These are phyloP conservation scores for Lymantria dispar DNA, from an alignment of 2,888 invertebrate genomes.

Conservation along the genomic window DNA sequence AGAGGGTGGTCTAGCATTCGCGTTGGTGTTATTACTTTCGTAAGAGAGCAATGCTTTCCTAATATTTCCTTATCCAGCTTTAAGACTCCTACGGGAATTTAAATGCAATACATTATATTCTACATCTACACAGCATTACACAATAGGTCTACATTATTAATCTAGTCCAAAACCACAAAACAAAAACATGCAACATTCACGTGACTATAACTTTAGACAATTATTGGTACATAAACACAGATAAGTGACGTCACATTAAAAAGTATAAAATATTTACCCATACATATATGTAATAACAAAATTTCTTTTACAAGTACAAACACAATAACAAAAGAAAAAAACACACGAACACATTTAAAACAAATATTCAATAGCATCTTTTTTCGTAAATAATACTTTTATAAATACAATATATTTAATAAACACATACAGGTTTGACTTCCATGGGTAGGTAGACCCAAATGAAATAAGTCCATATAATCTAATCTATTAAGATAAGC, in stretches of 20 bases:
- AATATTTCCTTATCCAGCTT: too few species aligned
- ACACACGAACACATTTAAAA: background rate
- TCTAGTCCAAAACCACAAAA: background rate
- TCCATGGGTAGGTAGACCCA: slow-evolving; percentile 28
- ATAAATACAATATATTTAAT: background rate
- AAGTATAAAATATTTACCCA: background rate
- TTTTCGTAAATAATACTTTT: background rate
- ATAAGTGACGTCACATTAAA: background rate
- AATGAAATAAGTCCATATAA: slow-evolving; percentile 16
- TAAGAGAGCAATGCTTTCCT: too few species aligned
- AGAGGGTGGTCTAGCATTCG: too few species aligned
- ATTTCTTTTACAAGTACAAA: background rate
- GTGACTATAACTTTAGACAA: background rate
- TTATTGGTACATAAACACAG: background rate
- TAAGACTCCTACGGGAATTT: too few species aligned
- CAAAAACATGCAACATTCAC: background rate
- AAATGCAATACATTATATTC: too few species aligned
- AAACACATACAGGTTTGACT: slow-evolving; percentile 32
- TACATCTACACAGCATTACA: too few species aligned
- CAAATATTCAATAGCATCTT: background rate
- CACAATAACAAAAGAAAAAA: background rate
- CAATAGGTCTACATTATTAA: too few species aligned
- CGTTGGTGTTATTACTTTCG: too few species aligned
- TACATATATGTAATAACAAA: background rate
- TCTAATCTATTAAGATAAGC: slow-evolving; percentile 33